These are phyloP conservation scores for Yoshiicerus persimilis DNA, from an alignment of 1,140 invertebrate genomes.

Conservation along the genomic window DNA sequence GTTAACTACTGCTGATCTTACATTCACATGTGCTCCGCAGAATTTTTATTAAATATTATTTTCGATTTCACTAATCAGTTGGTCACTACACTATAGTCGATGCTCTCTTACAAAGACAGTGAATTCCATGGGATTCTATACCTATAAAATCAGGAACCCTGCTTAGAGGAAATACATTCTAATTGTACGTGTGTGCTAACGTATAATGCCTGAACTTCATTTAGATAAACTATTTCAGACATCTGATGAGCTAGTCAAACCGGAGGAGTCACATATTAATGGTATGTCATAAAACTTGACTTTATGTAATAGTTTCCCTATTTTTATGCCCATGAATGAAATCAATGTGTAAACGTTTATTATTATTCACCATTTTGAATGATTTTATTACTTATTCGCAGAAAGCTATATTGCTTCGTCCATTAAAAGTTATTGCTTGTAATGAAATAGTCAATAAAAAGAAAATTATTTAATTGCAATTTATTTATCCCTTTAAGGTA, in stretches of 20 bases:
- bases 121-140: no score
- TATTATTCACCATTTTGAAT: no score
- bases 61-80: not conserved
- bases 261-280: constrained; percentile 28
- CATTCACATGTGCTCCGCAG: not conserved
- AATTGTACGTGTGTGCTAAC: not conserved
- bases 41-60: not conserved
- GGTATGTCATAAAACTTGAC: not conserved
- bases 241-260: constrained; percentile 24
- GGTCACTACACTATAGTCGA: not conserved
- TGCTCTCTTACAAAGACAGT: not conserved
- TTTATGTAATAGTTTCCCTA: not conserved
- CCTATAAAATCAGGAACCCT: not conserved
- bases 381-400: no score
- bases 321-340: not conserved
- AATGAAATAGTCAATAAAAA: not conserved
- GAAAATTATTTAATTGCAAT: not conserved
- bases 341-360: no score
- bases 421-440: not conserved
- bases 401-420: no score
- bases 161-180: no score
- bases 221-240: constrained; percentile 14
- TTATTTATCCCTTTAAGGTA: not conserved
- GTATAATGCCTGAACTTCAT: not conserved
- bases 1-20: not conserved